Evolutionary conservation across 1,140 invertebrate species (phyloP).

Genomic region (Berghia stephanieae): DNA sequence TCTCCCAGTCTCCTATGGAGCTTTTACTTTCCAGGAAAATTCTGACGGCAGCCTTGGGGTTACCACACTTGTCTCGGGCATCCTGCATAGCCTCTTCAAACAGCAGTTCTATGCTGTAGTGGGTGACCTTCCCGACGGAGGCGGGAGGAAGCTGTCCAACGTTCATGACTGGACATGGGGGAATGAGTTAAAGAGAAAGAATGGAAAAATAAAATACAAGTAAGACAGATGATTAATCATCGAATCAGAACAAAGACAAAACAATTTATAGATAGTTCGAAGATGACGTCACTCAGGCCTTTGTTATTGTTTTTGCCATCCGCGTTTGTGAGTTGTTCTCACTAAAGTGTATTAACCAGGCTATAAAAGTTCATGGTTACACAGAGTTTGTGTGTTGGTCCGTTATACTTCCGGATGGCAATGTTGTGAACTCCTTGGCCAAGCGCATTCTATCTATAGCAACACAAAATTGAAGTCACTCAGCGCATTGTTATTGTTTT

Average conservation of each 20-base stretch:
- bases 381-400: too few relatives aligned
- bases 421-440: too few relatives aligned
- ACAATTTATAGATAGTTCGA: neutral
- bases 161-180: neutral
- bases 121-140: constrained; percentile 58
- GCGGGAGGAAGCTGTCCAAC: constrained; percentile 52
- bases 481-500: too few relatives aligned
- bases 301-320: neutral
- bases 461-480: too few relatives aligned
- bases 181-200: neutral
- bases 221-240: neutral
- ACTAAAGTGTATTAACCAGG: neutral
- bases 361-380: too few relatives aligned
- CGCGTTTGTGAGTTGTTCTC: neutral
- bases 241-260: neutral
- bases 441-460: too few relatives aligned
- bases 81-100: constrained; percentile 52
- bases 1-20: constrained; percentile 43
- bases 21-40: constrained; percentile 48
- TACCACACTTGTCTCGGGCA: constrained; percentile 16
- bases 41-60: constrained; percentile 35
- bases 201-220: neutral
- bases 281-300: neutral
- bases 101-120: constrained; percentile 56
- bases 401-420: too few relatives aligned